phyloP scores from a whole-genome alignment of 1,140 invertebrate genomes.

The Ditylenchus dipsaci region DNA sequence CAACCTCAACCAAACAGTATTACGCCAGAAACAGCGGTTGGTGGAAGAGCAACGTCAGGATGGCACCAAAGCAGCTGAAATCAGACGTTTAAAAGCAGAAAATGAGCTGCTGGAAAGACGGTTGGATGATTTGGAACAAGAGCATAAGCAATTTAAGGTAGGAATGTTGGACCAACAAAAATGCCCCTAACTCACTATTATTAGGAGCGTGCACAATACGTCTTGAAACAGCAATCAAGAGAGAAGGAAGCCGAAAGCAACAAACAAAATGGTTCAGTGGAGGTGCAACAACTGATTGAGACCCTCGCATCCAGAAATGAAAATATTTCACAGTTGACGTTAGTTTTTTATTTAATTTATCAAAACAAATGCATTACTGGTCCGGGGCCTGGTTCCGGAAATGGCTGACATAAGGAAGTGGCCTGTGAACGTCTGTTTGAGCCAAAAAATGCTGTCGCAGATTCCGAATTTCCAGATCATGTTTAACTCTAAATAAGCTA shows the following conservation, averaged over 20 bases:
- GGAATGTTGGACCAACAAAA: no score
- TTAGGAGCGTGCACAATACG: slow-evolving; percentile 17
- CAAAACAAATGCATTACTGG: no score
- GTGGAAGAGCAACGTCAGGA: not conserved
- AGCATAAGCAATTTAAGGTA: not conserved
- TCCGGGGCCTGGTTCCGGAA: no score
- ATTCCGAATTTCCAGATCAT: no score
- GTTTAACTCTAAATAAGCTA: no score
- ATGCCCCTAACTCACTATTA: no score
- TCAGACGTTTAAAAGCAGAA: slow-evolving; percentile 2
- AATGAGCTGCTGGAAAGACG: slow-evolving; percentile 1
- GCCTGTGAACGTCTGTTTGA: no score
- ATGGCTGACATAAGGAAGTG: no score
- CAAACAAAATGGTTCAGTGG: slow-evolving; percentile 9
- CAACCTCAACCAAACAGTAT: not conserved
- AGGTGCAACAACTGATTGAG: slow-evolving; percentile 12
- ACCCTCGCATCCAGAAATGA: slow-evolving; percentile 10
- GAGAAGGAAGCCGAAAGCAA: not conserved
- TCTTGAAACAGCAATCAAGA: slow-evolving; percentile 9
- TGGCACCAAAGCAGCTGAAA: not conserved
- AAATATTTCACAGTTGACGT: slow-evolving; percentile 11
- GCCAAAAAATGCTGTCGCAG: no score
- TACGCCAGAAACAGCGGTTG: not conserved
- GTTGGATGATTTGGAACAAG: slow-evolving; percentile 17
- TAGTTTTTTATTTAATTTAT: not conserved